These are phyloP conservation scores for Vesta saturnalis DNA, from an alignment of 2,888 invertebrate genomes.

Conservation along the genomic window DNA sequence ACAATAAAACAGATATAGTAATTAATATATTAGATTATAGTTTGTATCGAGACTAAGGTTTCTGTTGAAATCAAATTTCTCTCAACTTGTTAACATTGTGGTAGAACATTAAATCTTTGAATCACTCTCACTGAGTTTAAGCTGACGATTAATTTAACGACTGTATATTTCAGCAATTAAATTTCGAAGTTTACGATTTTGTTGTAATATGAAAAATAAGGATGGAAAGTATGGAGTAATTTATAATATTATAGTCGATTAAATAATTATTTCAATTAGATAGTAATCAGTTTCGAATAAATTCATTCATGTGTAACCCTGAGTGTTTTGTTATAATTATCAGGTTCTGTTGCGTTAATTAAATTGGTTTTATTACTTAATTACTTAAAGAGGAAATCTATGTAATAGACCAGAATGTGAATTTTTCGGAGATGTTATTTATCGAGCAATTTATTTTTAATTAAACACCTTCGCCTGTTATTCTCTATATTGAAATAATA, in stretches of 20 bases:
- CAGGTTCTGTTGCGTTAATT: conserved; percentile 18
- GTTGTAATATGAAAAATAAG: neutral
- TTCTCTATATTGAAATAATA: neutral
- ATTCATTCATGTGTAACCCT: conserved; percentile 22
- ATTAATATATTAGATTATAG: conserved; percentile 10
- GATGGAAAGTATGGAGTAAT: too few relatives aligned
- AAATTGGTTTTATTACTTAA: conserved; percentile 28
- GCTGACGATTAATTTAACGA: conserved; percentile 1
- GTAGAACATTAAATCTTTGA: conserved; percentile 12
- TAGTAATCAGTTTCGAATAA: conserved; percentile 19
- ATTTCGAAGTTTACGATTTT: conserved; percentile 2
- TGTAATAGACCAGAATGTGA: neutral
- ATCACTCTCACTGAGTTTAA: conserved; percentile 5
- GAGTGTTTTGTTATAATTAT: conserved; percentile 29
- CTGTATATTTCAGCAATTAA: neutral
- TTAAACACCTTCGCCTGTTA: neutral
- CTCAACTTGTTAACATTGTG: conserved; percentile 2
- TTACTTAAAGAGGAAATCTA: conserved; percentile 11
- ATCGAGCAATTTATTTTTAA: conserved; percentile 8
- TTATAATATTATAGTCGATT: conserved; percentile 22
- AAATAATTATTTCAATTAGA: conserved; percentile 30
- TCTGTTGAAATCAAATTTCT: conserved; percentile 8
- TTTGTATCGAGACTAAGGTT: conserved; percentile 7
- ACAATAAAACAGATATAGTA: conserved; percentile 7
- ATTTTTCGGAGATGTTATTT: neutral